phyloP scores from a whole-genome alignment of 2,888 invertebrate genomes.

The Drosophila setosimentum region DNA sequence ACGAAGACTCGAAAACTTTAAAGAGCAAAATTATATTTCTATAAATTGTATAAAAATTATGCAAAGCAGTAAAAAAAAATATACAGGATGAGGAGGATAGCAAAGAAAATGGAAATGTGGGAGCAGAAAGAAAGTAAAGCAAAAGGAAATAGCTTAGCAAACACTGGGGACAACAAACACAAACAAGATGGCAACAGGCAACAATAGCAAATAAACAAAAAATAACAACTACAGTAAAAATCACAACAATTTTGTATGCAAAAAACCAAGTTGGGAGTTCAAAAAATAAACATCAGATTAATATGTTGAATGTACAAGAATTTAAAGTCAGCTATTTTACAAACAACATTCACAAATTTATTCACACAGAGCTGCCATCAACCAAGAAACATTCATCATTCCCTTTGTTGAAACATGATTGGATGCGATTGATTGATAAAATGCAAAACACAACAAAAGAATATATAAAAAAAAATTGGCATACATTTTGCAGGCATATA shows the following conservation, averaged over 20 bases:
- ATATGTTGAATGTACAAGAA: slow-evolving; percentile 50
- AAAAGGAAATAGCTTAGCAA: slow-evolving; percentile 62
- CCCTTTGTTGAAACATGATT: slow-evolving; percentile 35
- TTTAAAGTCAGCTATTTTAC: slow-evolving; percentile 58
- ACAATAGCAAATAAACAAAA: slow-evolving; percentile 60
- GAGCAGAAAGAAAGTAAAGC: background rate
- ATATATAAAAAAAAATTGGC: slow-evolving; percentile 38
- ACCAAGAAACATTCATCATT: slow-evolving; percentile 25
- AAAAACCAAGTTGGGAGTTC: slow-evolving; percentile 29
- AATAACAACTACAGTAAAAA: slow-evolving; percentile 11
- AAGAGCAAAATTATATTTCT: slow-evolving; percentile 72
- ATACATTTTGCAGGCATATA: slow-evolving; percentile 38
- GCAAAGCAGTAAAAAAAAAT: slow-evolving; percentile 17
- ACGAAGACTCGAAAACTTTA: slow-evolving; percentile 58
- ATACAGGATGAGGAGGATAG: background rate
- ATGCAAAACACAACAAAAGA: slow-evolving; percentile 25
- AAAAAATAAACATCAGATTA: slow-evolving; percentile 5
- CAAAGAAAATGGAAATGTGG: slow-evolving; percentile 16
- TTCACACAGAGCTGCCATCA: slow-evolving; percentile 53
- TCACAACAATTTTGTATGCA: slow-evolving; percentile 56
- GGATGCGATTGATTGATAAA: slow-evolving; percentile 23
- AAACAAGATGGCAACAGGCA: slow-evolving; percentile 44
- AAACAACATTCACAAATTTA: slow-evolving; percentile 46
- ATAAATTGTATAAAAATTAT: slow-evolving; percentile 54
- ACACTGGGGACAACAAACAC: slow-evolving; percentile 47